Conservation (phyloP, 2,888 invertebrate species). For the Amorpha juglandis region DNA sequence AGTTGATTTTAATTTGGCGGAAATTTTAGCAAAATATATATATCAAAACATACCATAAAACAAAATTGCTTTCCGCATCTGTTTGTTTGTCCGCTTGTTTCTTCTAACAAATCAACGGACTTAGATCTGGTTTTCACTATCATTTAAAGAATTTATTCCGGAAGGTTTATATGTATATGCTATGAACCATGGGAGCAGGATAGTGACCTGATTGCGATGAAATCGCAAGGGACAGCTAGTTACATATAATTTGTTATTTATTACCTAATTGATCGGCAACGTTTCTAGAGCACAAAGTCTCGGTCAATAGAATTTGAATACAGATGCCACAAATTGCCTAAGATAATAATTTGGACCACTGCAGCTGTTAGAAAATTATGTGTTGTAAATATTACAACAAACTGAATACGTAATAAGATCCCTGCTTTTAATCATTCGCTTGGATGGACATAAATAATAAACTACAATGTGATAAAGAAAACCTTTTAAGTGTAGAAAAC, state of each 20-base stretch:
- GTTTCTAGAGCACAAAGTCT: background rate
- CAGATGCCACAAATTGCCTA: conserved; percentile 5
- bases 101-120: too few species aligned
- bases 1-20: too few species aligned
- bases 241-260: background rate
- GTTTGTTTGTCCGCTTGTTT: too few species aligned
- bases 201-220: too few species aligned
- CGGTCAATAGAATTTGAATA: conserved; percentile 4
- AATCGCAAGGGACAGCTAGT: too few species aligned
- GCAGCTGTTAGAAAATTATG: background rate
- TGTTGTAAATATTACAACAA: background rate
- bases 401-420: background rate
- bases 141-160: too few species aligned
- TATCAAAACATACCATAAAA: too few species aligned
- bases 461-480: background rate
- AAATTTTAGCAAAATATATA: too few species aligned
- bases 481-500: background rate
- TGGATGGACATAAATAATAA: background rate
- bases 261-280: background rate
- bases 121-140: too few species aligned
- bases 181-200: too few species aligned
- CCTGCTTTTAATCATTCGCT: background rate
- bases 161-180: too few species aligned
- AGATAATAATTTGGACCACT: background rate
- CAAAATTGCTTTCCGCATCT: too few species aligned